Conservation (phyloP, 2,797 vertebrate species). For the Austrolebias charrua region DNA sequence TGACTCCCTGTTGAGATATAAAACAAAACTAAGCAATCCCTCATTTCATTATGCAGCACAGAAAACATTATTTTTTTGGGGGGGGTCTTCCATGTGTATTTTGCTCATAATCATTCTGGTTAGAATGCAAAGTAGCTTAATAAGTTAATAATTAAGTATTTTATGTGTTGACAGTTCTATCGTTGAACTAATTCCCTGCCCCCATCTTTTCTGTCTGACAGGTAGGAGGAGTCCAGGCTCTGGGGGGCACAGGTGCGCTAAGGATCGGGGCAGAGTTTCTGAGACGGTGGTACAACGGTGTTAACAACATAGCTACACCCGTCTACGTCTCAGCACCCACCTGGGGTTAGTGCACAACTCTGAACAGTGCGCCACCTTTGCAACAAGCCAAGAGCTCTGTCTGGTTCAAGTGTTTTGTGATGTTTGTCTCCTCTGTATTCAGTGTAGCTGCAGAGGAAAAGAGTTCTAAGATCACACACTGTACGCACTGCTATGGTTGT, state of each 20-base stretch:
- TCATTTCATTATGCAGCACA: no score
- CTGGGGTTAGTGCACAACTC: conserved; percentile 82
- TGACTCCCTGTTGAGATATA: no score
- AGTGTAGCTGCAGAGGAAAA: background rate
- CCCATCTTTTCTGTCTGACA: conserved; percentile 48
- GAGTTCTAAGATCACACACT: background rate
- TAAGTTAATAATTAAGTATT: no score
- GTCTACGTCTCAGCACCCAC: conserved; percentile 92
- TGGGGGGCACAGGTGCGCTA: conserved; percentile 91
- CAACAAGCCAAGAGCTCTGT: background rate
- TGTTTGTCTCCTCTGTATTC: background rate
- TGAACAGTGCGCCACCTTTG: background rate
- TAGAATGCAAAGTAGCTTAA: no score
- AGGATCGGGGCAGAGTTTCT: conserved; percentile 93
- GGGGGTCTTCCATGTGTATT: no score
- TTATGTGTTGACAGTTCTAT: no score
- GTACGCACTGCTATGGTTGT: no score
- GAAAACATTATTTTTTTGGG: no score
- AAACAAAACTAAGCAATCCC: no score
- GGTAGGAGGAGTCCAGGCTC: conserved; percentile 89
- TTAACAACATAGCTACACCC: conserved; percentile 88
- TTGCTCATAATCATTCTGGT: no score
- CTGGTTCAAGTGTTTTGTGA: background rate
- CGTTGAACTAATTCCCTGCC: no score
- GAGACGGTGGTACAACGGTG: conserved; percentile 92